phyloP scores from a whole-genome alignment of 2,113 vertebrate species.

The Catharus minimus region DNA sequence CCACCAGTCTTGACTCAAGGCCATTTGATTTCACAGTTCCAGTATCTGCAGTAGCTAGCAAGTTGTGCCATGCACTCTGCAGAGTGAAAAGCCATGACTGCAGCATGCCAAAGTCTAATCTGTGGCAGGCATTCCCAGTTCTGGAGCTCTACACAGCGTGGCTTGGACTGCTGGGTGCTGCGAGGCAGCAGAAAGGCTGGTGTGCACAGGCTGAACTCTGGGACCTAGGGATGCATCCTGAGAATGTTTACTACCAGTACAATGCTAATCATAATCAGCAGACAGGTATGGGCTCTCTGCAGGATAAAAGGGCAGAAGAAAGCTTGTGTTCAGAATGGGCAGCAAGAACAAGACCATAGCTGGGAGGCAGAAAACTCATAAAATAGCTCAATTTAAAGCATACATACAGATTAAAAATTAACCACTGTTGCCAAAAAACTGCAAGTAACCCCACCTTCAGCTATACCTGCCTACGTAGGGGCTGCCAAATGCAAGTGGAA shows the following conservation, averaged over 20 bases:
- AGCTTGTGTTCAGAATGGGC: neutral
- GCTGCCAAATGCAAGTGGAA: neutral
- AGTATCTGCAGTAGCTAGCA: neutral
- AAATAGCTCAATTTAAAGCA: neutral
- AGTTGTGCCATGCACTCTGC: neutral
- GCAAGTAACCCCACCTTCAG: neutral
- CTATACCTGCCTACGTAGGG: neutral
- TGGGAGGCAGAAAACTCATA: neutral
- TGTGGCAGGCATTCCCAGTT: neutral
- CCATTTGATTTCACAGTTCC: slow-evolving; percentile 36
- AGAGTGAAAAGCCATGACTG: neutral
- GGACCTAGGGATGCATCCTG: neutral
- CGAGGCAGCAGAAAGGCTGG: neutral
- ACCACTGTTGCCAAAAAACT: neutral
- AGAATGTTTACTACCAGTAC: neutral
- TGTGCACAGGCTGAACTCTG: neutral
- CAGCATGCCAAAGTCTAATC: neutral
- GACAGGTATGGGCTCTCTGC: neutral
- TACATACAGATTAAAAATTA: slow-evolving; percentile 39
- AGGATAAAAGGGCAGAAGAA: slow-evolving; percentile 7
- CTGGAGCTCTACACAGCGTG: neutral
- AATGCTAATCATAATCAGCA: neutral
- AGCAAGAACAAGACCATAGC: neutral
- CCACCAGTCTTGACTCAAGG: slow-evolving; percentile 6
- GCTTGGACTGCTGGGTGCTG: neutral